Conservation (phyloP, 1,140 invertebrate species). For the Pseudomyrmex gracilis region DNA sequence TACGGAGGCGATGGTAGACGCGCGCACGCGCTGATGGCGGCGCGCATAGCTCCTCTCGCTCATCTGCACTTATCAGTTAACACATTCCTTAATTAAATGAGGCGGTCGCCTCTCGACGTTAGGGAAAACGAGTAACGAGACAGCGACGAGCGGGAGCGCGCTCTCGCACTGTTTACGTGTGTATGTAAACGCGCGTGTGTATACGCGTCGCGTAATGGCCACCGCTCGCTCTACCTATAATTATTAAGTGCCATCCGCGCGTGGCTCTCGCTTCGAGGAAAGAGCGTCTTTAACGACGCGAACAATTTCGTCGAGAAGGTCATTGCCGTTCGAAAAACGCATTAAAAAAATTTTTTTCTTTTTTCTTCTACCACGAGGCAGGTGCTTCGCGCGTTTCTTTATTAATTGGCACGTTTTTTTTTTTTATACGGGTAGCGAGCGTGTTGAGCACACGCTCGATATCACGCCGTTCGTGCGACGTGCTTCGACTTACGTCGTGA, state of each 20-base stretch:
- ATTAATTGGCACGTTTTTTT: neutral
- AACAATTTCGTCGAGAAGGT: slow-evolving; percentile 13
- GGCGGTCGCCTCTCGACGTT: slow-evolving; percentile 50
- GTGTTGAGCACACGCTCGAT: neutral
- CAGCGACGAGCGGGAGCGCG: slow-evolving; percentile 22
- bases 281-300: neutral
- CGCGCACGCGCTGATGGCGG: slow-evolving; percentile 32
- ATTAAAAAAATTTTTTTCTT: neutral
- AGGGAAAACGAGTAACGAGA: slow-evolving; percentile 56
- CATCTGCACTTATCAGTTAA: slow-evolving; percentile 61
- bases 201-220: slow-evolving; percentile 19
- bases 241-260: slow-evolving; percentile 41
- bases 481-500: neutral
- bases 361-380: neutral
- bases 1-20: slow-evolving; percentile 25
- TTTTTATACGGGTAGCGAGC: neutral
- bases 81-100: slow-evolving; percentile 60
- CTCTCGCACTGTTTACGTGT: neutral
- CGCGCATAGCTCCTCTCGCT: slow-evolving; percentile 29
- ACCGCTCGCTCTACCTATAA: slow-evolving; percentile 9
- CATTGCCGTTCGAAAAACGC: neutral
- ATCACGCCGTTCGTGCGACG: neutral
- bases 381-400: neutral
- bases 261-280: slow-evolving; percentile 2
- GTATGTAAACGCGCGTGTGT: neutral